Percentiles rank a stretch among this genome's conserved stretches.
Conservation (phyloP, 2,888 invertebrate genomes). For the Venusia cambrica region DNA sequence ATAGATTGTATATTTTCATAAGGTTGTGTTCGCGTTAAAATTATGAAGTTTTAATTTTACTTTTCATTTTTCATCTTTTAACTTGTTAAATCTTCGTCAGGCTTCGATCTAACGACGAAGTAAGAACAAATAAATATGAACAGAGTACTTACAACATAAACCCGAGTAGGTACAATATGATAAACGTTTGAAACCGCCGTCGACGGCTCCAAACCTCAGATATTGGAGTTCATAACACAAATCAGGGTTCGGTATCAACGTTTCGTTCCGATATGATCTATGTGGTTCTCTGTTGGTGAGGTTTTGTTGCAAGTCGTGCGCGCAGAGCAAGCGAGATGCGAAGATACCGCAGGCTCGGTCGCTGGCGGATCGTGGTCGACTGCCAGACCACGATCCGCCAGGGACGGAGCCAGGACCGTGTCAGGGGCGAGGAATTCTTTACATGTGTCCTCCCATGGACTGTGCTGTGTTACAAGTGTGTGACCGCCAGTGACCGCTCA, state of each 20-base stretch:
- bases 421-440: too few species aligned
- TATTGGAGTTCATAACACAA: conserved; percentile 17
- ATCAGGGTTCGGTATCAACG: conserved; percentile 19
- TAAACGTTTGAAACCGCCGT: conserved; percentile 2
- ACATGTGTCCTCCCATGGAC: too few species aligned
- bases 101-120: too few species aligned
- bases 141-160: too few species aligned
- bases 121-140: too few species aligned
- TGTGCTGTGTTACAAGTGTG: too few species aligned
- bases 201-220: conserved; percentile 8
- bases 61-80: too few species aligned
- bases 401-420: not conserved
- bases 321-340: conserved; percentile 20
- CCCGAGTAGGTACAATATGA: not conserved
- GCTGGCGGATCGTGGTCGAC: conserved; percentile 16
- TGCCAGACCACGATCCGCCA: conserved; percentile 19
- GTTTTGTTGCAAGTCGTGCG: conserved; percentile 23
- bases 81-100: too few species aligned
- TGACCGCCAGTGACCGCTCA: too few species aligned
- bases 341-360: conserved; percentile 18
- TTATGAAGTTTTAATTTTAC: too few species aligned
- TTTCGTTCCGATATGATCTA: conserved; percentile 34
- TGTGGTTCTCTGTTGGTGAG: conserved; percentile 26
- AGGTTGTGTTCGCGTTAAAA: too few species aligned
- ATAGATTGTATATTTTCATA: too few species aligned